Conservation (phyloP, 2,888 invertebrate species). For the Ochlodes sylvanus region DNA sequence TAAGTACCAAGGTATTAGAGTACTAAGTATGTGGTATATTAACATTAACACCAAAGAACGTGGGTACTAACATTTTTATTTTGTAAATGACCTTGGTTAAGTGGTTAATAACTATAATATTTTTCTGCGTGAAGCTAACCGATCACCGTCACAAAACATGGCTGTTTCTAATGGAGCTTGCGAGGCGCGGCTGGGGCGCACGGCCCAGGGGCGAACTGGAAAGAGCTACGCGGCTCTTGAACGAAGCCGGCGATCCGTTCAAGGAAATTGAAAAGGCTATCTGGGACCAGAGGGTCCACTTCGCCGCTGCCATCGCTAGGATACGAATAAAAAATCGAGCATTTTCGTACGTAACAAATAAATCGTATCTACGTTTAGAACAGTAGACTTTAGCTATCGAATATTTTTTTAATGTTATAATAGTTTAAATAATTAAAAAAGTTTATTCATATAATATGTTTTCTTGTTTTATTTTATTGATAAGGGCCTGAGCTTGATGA, state of each 20-base stretch:
- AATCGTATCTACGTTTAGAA: too few species aligned
- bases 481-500: neutral
- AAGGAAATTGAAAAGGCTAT: slow-evolving; percentile 86
- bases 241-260: slow-evolving; percentile 65
- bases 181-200: slow-evolving; percentile 85
- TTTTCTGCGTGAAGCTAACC: slow-evolving; percentile 52
- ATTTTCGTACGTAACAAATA: slow-evolving; percentile 81
- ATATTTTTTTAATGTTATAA: too few species aligned
- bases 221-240: slow-evolving; percentile 58
- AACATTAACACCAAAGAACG: too few species aligned
- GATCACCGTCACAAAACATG: slow-evolving; percentile 79
- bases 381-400: too few species aligned
- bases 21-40: too few species aligned
- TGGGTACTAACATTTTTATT: too few species aligned
- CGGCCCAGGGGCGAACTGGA: slow-evolving; percentile 63
- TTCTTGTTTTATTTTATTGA: neutral
- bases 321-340: slow-evolving; percentile 91
- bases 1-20: too few species aligned
- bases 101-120: neutral
- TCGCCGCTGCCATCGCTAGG: slow-evolving; percentile 91
- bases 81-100: too few species aligned
- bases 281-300: slow-evolving; percentile 87
- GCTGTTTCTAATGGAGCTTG: slow-evolving; percentile 89
- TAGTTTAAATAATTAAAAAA: too few species aligned
- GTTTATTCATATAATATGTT: too few species aligned